Base-by-base conservation (phyloP, 2,113 vertebrate genomes). In the Brachyhypopomus occidentalis region DNA sequence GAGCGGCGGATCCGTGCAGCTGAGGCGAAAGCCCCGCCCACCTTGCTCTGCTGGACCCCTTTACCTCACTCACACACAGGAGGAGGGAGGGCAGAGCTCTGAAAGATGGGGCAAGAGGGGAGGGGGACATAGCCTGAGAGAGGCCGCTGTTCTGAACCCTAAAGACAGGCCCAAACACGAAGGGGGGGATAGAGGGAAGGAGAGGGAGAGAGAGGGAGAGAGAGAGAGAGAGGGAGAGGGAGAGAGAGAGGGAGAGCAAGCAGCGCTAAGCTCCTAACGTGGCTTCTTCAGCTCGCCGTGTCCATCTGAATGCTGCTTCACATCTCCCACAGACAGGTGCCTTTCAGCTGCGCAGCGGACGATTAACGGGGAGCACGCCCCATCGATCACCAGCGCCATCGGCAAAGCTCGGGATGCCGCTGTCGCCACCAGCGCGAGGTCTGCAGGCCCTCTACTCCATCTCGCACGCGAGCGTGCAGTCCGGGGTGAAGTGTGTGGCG, bases 1-100 rank as follows among this genome's bases (percentile, higher is more conserved):
- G 84, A 86, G 69, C 81, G 0, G 71, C 2, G 23, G 83, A 84
- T 83, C 71, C 82, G 80, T 80, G 36, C 38, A 77, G 83, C 25
- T 89, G 11, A 41, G 88, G 84, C 87, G 8, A 82, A 87, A 88
- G 58, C 58, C 77, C 62, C 84, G 79, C 58, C 80, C 87, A 84
- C 75, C 30, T 11, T 9, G 12, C 45, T 52, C 45, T 2, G 45
- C 45, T 52, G 84, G 88, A 63, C 27, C 63, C 23, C 83, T 82
- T 62, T 80, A 85, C 83, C 72, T 14, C 41, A 5, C 72, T 67
- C 48, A 62, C 72, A 30, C 75, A 76, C 78, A 66, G 41, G 52
- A 30, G 74, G 48, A 71, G 64, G 83, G 70, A 60, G 69, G 6
- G 41, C 70, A 8, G 36, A 20, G 27, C 36, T 81, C 83, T 85